Evolutionary conservation across 1,140 invertebrate species (phyloP).

Genomic region (Panagrolaimus sp.): DNA sequence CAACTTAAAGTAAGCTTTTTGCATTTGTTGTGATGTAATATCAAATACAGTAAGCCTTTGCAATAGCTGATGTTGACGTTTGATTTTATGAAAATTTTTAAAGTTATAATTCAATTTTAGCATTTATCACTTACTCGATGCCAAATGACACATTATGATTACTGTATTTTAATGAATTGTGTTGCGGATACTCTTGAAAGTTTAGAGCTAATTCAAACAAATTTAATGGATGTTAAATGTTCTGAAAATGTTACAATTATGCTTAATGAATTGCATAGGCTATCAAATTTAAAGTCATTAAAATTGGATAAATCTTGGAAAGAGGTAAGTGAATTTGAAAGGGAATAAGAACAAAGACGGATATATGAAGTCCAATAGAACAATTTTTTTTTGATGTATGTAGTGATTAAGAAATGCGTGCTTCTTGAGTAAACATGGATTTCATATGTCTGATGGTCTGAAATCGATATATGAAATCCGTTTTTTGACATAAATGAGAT

Average conservation of each 20-base stretch:
- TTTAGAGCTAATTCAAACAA: background rate
- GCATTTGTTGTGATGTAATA: background rate
- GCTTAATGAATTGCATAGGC: background rate
- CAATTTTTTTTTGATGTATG: no score
- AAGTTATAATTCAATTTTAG: no score
- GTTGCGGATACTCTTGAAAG: constrained; percentile 3
- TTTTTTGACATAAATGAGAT: no score
- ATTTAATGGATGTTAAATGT: background rate
- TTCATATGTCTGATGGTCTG: no score
- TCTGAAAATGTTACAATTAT: background rate
- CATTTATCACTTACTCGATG: constrained; percentile 2
- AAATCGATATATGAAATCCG: no score
- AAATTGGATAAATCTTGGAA: constrained; percentile 3
- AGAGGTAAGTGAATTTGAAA: background rate
- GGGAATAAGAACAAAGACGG: no score
- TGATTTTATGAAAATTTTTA: no score
- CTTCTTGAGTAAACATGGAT: no score
- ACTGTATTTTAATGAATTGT: constrained; percentile 11
- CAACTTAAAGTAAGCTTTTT: background rate
- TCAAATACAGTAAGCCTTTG: background rate
- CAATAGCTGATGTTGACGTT: no score
- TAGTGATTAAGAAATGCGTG: no score
- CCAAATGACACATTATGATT: constrained; percentile 11
- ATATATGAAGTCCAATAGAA: no score
- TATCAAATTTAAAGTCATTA: constrained; percentile 3